Conservation (phyloP, 92 coral and sea anemone species). For the Bergia puertoricense region DNA sequence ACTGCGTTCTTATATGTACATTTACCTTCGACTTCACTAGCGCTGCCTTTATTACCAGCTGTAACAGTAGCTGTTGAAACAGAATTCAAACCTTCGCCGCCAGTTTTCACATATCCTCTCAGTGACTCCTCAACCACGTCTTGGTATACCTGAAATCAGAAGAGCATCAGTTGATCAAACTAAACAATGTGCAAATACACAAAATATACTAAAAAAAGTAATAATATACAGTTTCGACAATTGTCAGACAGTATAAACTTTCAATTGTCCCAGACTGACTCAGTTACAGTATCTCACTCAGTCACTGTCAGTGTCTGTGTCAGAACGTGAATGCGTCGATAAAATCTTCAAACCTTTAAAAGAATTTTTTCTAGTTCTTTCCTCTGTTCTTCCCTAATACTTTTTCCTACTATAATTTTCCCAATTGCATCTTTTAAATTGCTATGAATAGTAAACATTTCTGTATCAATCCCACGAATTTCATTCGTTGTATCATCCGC, state of each 20-base stretch:
- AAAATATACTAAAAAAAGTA: too few species aligned
- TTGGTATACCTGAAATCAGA: slow-evolving; percentile 61
- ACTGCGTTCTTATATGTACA: too few species aligned
- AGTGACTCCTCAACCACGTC: slow-evolving; percentile 72
- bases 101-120: slow-evolving; percentile 50
- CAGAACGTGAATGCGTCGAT: neutral
- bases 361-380: slow-evolving; percentile 66
- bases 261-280: too few species aligned
- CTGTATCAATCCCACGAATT: slow-evolving; percentile 50
- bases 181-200: neutral
- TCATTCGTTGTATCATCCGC: slow-evolving; percentile 76
- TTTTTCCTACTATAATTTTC: slow-evolving; percentile 63
- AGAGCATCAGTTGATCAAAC: neutral
- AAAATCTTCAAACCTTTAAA: slow-evolving; percentile 63
- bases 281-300: neutral
- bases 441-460: slow-evolving; percentile 63
- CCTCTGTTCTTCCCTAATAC: slow-evolving; percentile 66
- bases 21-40: slow-evolving; percentile 36
- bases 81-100: slow-evolving; percentile 54
- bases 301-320: neutral
- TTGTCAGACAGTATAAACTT: too few species aligned
- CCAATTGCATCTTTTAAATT: slow-evolving; percentile 68
- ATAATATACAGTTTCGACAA: too few species aligned
- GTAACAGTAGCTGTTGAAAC: neutral
- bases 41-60: slow-evolving; percentile 2